Percentiles rank a stretch among this genome's conserved stretches.
phyloP scores from a whole-genome alignment of 2,113 vertebrate species.

The Podarcis raffonei region DNA sequence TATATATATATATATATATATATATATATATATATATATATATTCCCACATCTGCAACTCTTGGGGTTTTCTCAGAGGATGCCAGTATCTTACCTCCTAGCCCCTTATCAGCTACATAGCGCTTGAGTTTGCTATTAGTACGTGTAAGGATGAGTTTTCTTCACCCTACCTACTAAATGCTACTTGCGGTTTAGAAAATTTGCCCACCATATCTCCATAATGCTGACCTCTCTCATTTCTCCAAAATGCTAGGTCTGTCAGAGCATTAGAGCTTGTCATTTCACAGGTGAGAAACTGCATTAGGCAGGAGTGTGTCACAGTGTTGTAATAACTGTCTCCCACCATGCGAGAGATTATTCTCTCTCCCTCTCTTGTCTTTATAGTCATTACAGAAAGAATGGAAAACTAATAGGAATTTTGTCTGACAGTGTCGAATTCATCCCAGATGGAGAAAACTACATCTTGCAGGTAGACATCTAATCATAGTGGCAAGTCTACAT shows the following conservation, averaged over 20 bases:
- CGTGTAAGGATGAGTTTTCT: background rate
- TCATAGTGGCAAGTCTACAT: background rate
- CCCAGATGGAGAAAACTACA: background rate
- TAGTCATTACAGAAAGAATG: background rate
- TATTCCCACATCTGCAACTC: background rate
- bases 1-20: too few relatives aligned
- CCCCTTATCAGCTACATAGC: background rate
- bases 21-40: too few relatives aligned
- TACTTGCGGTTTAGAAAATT: background rate
- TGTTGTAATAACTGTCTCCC: background rate
- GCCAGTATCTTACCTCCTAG: background rate
- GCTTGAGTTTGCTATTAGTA: background rate
- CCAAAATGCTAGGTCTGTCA: background rate
- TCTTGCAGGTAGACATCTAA: slow-evolving; percentile 1
- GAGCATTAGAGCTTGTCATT: background rate
- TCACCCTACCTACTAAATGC: background rate
- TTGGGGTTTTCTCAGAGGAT: background rate
- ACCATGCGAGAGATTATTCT: background rate
- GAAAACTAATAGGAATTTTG: background rate
- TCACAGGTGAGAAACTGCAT: slow-evolving; percentile 2
- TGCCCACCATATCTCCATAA: background rate
- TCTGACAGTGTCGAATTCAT: background rate
- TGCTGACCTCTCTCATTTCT: background rate
- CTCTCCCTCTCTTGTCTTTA: background rate
- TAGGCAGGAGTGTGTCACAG: background rate